phyloP scores from a whole-genome alignment of 2,797 vertebrate genomes.

The Myoxocephalus aenaeus region DNA sequence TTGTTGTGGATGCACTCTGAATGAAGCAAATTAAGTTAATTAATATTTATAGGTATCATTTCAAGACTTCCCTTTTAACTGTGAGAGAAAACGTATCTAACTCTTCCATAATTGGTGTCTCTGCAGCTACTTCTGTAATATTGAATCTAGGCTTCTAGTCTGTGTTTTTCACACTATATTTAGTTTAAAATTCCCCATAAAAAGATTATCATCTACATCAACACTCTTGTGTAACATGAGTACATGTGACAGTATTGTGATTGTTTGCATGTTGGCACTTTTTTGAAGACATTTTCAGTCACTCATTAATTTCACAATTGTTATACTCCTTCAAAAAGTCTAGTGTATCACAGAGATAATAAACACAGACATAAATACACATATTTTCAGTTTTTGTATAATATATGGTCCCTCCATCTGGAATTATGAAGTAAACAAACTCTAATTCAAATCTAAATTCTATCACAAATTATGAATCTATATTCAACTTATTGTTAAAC shows the following conservation, averaged over 20 bases:
- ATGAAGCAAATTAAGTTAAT: neutral
- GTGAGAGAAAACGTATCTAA: conserved; percentile 8
- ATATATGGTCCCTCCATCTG: conserved; percentile 8
- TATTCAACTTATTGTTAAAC: neutral
- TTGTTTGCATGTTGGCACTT: neutral
- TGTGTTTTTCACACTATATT: neutral
- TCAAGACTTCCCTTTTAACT: conserved; percentile 6
- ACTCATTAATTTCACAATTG: neutral
- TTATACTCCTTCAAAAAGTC: neutral
- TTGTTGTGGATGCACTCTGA: neutral
- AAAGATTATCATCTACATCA: neutral
- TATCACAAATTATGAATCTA: neutral
- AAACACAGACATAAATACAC: neutral
- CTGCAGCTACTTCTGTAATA: conserved; percentile 21
- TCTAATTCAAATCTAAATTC: neutral
- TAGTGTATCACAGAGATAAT: neutral
- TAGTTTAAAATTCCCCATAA: neutral
- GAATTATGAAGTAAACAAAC: neutral
- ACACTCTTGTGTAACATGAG: neutral
- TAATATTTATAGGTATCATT: conserved; percentile 6
- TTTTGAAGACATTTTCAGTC: neutral
- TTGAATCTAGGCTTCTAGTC: neutral
- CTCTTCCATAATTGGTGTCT: conserved; percentile 19
- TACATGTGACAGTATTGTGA: neutral
- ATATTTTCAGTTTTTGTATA: neutral